These are phyloP conservation scores for Ellobius talpinus DNA, from an alignment of 2,113 vertebrate genomes.

Conservation along the genomic window DNA sequence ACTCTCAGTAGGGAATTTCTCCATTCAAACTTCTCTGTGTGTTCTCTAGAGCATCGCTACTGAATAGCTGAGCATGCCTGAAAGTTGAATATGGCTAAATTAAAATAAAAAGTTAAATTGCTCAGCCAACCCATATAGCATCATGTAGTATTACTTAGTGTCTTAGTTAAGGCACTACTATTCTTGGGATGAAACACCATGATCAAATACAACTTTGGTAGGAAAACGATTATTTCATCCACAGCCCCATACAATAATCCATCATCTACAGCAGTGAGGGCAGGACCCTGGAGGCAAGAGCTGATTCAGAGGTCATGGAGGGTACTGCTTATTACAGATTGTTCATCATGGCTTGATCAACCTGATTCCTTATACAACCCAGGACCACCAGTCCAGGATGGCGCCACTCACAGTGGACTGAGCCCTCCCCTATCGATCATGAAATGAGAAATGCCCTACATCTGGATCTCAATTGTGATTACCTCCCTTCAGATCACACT, in stretches of 20 bases:
- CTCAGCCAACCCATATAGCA: background rate
- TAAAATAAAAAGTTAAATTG: background rate
- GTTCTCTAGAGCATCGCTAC: background rate
- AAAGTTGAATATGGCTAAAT: background rate
- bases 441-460: background rate
- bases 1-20: background rate
- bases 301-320: background rate
- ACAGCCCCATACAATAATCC: background rate
- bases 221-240: background rate
- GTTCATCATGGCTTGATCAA: too few species aligned
- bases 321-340: background rate
- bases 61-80: background rate
- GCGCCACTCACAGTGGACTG: too few species aligned
- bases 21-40: background rate
- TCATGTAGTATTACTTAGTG: background rate
- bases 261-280: background rate
- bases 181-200: background rate
- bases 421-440: background rate
- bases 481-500: background rate
- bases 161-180: too few species aligned
- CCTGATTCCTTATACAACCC: background rate
- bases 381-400: background rate
- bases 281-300: background rate
- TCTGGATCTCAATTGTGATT: fast-evolving
- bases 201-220: background rate